A percentile compares a stretch with the other conserved stretches of the same genome.
These are phyloP conservation scores for Delichon dasypus DNA, from an alignment of 2,797 vertebrate species.

Conservation along the genomic window DNA sequence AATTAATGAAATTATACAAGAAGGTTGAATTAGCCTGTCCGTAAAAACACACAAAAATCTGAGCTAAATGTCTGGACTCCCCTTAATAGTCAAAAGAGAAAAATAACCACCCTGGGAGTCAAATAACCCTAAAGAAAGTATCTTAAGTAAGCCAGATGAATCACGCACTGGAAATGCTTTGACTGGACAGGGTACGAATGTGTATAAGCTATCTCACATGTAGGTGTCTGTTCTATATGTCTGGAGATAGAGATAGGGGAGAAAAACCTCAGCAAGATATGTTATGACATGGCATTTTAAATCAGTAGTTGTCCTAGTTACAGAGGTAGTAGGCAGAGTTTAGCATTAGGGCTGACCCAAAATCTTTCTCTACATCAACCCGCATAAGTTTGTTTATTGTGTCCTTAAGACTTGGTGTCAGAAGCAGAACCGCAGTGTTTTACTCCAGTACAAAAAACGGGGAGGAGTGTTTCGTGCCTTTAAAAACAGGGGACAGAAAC, in stretches of 20 bases:
- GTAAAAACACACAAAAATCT: no score
- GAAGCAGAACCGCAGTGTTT: background rate
- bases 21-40: background rate
- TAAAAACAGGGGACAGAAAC: background rate
- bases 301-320: background rate
- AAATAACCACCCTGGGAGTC: background rate
- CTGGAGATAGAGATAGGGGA: background rate
- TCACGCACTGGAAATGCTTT: background rate
- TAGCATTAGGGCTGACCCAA: background rate
- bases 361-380: background rate
- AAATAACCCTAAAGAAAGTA: background rate
- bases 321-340: background rate
- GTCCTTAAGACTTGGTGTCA: background rate
- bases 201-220: background rate
- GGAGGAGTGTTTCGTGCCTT: background rate
- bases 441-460: background rate
- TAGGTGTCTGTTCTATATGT: background rate
- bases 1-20: background rate
- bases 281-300: background rate
- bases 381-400: background rate
- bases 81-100: background rate
- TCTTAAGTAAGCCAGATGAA: background rate
- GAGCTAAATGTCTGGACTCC: background rate
- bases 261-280: background rate
- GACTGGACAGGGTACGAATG: rapidly evolving